Conservation (phyloP, 1,140 invertebrate genomes). For the Druon quercuslanigerum region DNA sequence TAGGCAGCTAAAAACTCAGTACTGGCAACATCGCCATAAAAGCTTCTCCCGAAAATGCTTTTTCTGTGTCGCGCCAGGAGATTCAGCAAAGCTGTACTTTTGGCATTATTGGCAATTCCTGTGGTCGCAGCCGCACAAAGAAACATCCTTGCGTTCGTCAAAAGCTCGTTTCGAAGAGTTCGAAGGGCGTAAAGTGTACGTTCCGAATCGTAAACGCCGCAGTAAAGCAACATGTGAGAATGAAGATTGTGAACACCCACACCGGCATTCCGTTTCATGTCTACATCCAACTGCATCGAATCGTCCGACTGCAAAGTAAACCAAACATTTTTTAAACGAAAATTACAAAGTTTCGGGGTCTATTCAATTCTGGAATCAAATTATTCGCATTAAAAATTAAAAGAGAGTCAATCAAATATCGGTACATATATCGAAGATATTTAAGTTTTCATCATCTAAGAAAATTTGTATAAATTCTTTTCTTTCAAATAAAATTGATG, state of each 20-base stretch:
- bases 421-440: no score
- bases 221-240: conserved; percentile 89
- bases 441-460: no score
- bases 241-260: conserved; percentile 85
- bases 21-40: conserved; percentile 81
- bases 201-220: conserved; percentile 87
- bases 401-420: no score
- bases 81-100: conserved; percentile 78
- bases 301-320: conserved; percentile 60
- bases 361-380: no score
- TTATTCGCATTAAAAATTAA: no score
- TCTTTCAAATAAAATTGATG: no score
- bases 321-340: no score
- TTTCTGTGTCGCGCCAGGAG: conserved; percentile 87
- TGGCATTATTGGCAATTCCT: conserved; percentile 77
- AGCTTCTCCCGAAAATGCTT: conserved; percentile 87
- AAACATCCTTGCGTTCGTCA: conserved; percentile 84
- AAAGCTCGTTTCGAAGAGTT: conserved; percentile 84
- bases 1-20: conserved; percentile 80
- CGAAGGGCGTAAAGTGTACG: conserved; percentile 87
- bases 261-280: conserved; percentile 64
- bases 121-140: conserved; percentile 84
- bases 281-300: conserved; percentile 60
- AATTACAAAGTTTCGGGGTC: no score
- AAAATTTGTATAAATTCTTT: no score